Base-by-base conservation (phyloP, 2,113 vertebrate genomes). In the Penelope pileata region DNA sequence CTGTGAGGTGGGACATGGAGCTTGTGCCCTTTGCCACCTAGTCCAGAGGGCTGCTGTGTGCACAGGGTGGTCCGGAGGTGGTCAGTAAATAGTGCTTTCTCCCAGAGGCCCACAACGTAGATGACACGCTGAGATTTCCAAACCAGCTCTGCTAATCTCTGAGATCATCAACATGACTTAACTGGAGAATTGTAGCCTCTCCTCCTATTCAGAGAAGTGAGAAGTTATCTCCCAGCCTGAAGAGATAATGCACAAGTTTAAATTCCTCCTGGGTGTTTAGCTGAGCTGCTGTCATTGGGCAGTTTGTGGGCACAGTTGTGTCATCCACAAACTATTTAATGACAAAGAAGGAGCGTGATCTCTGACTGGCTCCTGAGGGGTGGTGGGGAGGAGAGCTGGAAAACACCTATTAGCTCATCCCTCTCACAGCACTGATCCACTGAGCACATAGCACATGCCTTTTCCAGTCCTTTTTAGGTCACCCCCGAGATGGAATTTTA, bases 391-490 rank as follows among this genome's bases (percentile, higher is more conserved):
- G 90, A 72, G 93, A 67, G 88, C 83, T 96, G 93, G 96, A 96
- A 94, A 96, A 89, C 94, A 96, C 89, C 90, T 94, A 58, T 96
- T 88, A 94, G 94, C 72, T 96, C 95, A 95, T 95, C 70, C 38
- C 3, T 51, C 79, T 79, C 3, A 3, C 45, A 4, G 48, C 50
- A 48, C 81, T 85, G 90, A 50, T 90, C 91, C 73, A 23, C 16
- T 13, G 43, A 73, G 85, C 84, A 2, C 79, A 29, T 5, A 59
- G 62, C 74, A 63, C 88, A 88, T 93, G 83, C 80, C 93, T 95
- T 96, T 96, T 96, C 95, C 91, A 94, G 91, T 92, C 94, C 90
- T 95, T 95, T 96, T 96, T 92, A 96, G 93, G 95, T 88, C 83
- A 93, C 68, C 70, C 53, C 23, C 32, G 90, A 90, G 90, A 93